Evolutionary conservation across 2,113 vertebrate species (phyloP).

Genomic region (Anguilla rostrata): DNA sequence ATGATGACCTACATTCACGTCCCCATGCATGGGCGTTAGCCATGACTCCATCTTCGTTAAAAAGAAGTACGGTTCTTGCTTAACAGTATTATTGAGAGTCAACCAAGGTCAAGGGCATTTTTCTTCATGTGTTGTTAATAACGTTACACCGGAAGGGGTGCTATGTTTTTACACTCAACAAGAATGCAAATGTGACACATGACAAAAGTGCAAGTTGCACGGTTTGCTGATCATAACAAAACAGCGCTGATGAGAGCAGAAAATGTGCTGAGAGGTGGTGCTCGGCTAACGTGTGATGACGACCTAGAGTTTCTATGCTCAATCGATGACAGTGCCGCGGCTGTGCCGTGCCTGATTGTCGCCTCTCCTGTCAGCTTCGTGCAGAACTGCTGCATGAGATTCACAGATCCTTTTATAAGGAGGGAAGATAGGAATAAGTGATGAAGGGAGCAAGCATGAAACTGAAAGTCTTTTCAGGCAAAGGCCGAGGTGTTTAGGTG

Average conservation of each 20-base stretch:
- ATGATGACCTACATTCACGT: neutral
- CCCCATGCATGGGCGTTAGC: neutral
- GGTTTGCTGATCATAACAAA: neutral
- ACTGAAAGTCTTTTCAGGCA: neutral
- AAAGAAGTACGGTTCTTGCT: neutral
- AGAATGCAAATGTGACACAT: neutral
- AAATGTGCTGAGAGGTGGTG: neutral
- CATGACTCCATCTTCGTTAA: neutral
- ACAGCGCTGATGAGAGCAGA: neutral
- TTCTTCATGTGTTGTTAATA: neutral
- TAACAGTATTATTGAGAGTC: neutral
- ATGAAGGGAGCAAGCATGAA: neutral
- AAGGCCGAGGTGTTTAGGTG: neutral
- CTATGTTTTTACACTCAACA: neutral
- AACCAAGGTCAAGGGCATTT: neutral
- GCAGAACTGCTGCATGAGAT: neutral
- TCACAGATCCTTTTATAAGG: neutral
- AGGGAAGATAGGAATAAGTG: conserved; percentile 2
- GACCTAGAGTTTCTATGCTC: neutral
- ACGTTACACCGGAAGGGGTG: neutral
- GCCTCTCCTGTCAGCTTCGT: neutral
- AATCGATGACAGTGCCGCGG: neutral
- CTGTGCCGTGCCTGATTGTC: neutral
- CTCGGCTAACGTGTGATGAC: neutral
- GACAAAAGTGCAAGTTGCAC: neutral